Percentiles rank a stretch among this genome's conserved stretches.
These are phyloP conservation scores for Malacosoma neustria DNA, from an alignment of 2,888 invertebrate genomes.

Conservation along the genomic window DNA sequence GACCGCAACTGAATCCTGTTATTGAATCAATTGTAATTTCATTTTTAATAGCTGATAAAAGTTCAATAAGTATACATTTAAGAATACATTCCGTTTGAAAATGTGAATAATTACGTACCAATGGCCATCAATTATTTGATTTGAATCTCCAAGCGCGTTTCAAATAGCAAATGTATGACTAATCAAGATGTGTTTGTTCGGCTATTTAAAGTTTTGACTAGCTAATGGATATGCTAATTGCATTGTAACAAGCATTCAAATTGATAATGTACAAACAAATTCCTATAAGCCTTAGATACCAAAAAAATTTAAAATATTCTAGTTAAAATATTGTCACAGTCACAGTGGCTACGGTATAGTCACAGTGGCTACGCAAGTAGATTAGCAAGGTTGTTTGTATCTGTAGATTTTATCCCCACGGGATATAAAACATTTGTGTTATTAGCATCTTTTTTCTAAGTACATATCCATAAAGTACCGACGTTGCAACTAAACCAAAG, in stretches of 20 bases:
- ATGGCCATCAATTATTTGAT: neutral
- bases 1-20: too few relatives aligned
- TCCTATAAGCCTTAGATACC: neutral
- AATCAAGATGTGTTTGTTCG: neutral
- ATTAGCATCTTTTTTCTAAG: too few relatives aligned
- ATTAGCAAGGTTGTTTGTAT: too few relatives aligned
- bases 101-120: neutral
- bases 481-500: too few relatives aligned
- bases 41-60: neutral
- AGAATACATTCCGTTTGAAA: neutral
- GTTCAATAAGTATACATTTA: neutral
- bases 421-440: too few relatives aligned
- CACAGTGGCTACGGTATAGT: too few relatives aligned
- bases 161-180: neutral
- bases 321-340: too few relatives aligned
- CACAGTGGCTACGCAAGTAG: too few relatives aligned
- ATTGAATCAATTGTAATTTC: neutral
- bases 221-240: neutral
- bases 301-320: too few relatives aligned
- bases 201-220: neutral
- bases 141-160: neutral
- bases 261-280: neutral
- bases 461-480: too few relatives aligned
- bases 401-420: too few relatives aligned
- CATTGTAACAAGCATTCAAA: neutral